Base-by-base conservation (phyloP, 2,888 invertebrate species). In the Melangyna quadrimaculata region DNA sequence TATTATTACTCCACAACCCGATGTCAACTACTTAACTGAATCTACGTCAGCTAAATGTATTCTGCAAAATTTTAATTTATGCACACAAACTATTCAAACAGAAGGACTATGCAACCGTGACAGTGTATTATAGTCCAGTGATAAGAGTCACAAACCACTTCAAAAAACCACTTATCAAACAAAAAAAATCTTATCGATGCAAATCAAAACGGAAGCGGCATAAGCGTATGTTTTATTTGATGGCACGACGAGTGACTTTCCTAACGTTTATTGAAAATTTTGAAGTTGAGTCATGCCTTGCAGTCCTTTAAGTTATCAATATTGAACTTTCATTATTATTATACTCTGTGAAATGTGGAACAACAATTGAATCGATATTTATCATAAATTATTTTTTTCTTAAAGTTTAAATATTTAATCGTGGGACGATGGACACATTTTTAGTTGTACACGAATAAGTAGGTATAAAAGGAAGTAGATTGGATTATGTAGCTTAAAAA, bases 91-190 rank as follows among this genome's bases (percentile, higher is more conserved):
- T 69, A 67, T 67, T 12, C 61, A 57, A 69, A 74, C 45, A 72
- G 53, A 37, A 43, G 69, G 53, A 75, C 59, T 24, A 29, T 32
- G 29, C 40, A 17, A 19, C 63, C 24, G 22, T 59, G 10, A 6
- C 17, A 55, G 55, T 9, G 27, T 53, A 35, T 14, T 37, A 32
- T 57, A 19, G 32, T 45, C 27, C 29, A 45, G 19, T 59, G 84
- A 79, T 79, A 84, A 75, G 59, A 72, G 43, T 43, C 59, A 43
- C 37, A 53, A n/a, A 35, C 79, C 74, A 84, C 84, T 84, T 84
- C 43, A 79, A 24, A 79, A 24, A 67, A 75, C 24, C 8, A 51
- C 17, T 72, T n/a, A n/a, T 45, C 1, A 67, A 29, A n/a, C 14
- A 61, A 61, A 63, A 63, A 43, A 57, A 40, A 43, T 59, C 61